Base-by-base conservation (phyloP, 2,113 vertebrate species). In the Percopsis transmontana region DNA sequence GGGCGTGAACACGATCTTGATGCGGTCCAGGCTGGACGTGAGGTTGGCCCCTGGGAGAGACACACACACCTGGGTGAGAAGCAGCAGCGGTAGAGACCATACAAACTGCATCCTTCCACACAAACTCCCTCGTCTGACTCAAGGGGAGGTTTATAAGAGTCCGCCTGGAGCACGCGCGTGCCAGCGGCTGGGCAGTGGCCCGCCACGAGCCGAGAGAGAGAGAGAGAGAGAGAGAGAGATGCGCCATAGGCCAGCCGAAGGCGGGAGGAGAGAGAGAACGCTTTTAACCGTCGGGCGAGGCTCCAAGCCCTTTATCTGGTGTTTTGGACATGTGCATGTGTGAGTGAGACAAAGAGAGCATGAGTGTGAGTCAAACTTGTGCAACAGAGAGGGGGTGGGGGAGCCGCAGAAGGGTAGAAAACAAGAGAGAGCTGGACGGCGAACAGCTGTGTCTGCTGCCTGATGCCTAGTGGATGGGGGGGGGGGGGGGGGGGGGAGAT, bases 1-100 rank as follows among this genome's bases (percentile, higher is more conserved):
- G 18, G 92, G 92, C 1, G 92, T 93, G 78, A 93, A 93, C 73
- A 93, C 77, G 7, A 93, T 93, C 88, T 93, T 93, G 62, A 93
- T 92, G 60, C 91, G 90, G 69, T 92, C 92, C 79, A 92, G 74
- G 74, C 24, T 85, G 59, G 91, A 77, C 7, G 91, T 92, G 64
- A 92, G 89, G 85, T 93, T 93, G 59, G 90, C 90, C 51, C 91
- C 91, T 92, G 88, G 74, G 71, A 89, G 70, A 62, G 84, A 88
- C 27, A 81, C 66, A 74, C 79, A 84, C 66, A 82, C 78, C 66
- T 76, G 81, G 65, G n/a, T 87, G 58, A 88, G 64, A 47, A 85
- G 62, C 57, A 90, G 70, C 83, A 83, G 66, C 58, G 84, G 71
- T 58, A 80, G 76, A 77, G 73, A 73, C 12, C 72, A 88, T 58